Conservation (phyloP, 2,888 invertebrate genomes). For the Tupiocoris notatus region DNA sequence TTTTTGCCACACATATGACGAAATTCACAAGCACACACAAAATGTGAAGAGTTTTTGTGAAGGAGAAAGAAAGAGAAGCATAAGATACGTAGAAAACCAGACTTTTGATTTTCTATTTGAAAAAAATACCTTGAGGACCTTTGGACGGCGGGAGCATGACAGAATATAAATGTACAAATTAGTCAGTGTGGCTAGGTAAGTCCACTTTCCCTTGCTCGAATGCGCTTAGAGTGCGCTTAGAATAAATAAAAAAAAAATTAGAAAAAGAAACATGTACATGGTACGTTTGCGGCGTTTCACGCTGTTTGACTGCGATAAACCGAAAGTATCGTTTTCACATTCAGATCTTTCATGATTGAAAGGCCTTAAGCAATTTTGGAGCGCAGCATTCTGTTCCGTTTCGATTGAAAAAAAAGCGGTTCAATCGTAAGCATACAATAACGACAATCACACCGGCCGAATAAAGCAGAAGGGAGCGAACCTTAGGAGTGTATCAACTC, state of each 20-base stretch:
- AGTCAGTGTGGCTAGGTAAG: conserved; percentile 1
- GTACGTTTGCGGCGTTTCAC: background rate
- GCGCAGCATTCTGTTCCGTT: background rate
- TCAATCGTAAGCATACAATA: background rate
- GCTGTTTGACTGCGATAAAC: background rate
- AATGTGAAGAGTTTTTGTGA: background rate
- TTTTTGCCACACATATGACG: background rate
- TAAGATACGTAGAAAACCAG: conserved; percentile 25
- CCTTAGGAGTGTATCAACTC: no score
- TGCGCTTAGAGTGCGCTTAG: background rate
- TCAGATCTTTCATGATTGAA: background rate
- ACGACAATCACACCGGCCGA: background rate
- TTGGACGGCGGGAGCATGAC: conserved; percentile 38
- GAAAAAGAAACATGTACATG: background rate
- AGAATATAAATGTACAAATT: conserved; percentile 40
- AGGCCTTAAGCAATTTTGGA: background rate
- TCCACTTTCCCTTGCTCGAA: background rate
- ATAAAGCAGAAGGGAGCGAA: background rate
- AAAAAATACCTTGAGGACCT: conserved; percentile 41
- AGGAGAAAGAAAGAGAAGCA: conserved; percentile 10
- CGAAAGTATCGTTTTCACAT: background rate
- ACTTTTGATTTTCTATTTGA: conserved; percentile 15
- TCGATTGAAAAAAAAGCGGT: background rate
- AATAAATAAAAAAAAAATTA: background rate
- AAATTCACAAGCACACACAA: background rate